Evolutionary conservation across 2,797 vertebrate species (phyloP).

Genomic region (Pitangus sulphuratus): DNA sequence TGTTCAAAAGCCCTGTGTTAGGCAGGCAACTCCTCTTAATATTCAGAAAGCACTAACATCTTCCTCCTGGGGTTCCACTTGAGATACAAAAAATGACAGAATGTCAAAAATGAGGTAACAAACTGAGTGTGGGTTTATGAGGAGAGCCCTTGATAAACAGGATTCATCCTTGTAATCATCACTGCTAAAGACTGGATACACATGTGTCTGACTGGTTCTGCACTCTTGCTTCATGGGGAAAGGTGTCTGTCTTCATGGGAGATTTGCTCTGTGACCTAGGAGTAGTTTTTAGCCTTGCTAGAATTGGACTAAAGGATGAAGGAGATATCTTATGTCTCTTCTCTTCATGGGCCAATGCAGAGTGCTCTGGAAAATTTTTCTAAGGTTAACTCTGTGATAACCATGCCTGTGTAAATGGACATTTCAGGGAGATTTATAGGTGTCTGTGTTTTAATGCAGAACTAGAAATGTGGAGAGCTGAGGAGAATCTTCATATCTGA

Average conservation of each 20-base stretch:
- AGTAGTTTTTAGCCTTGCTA: neutral
- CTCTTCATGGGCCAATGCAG: neutral
- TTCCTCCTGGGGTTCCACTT: neutral
- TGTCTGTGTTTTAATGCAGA: neutral
- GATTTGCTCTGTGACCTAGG: neutral
- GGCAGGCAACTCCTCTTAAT: neutral
- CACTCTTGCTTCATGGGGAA: fast-evolving
- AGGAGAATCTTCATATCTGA: neutral
- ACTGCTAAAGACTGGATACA: neutral
- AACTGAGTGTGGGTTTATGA: neutral
- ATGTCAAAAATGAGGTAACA: neutral
- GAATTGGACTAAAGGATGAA: neutral
- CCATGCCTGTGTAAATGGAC: neutral
- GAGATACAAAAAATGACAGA: neutral
- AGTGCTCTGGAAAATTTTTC: neutral
- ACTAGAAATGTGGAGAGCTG: neutral
- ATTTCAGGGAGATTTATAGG: neutral
- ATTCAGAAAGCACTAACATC: neutral
- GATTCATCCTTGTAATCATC: neutral
- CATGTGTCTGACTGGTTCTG: neutral
- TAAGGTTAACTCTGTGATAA: neutral
- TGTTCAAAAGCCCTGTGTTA: neutral
- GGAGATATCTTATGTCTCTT: neutral
- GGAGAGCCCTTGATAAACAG: neutral
- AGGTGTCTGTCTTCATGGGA: neutral